Evolutionary conservation across 2,888 invertebrate genomes (phyloP).

Genomic region (Gari tellinella): DNA sequence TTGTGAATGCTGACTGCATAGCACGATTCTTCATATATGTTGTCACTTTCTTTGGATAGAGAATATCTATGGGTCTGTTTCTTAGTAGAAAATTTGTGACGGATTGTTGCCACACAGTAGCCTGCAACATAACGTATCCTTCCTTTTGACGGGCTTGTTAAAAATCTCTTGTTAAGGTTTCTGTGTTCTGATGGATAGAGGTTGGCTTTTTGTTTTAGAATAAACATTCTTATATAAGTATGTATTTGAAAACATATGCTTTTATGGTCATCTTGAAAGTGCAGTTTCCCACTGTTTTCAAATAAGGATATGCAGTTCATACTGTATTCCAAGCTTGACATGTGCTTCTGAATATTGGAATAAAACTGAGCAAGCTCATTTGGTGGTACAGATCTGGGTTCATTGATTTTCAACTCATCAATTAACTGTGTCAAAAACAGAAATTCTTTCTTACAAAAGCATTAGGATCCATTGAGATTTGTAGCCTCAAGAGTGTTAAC

Average conservation of each 20-base stretch:
- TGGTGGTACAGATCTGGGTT: not conserved
- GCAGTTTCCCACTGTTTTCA: constrained; percentile 12
- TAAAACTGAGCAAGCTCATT: constrained; percentile 4
- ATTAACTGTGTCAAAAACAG: constrained; percentile 3
- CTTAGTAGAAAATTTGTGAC: constrained; percentile 6
- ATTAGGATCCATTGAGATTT: too few relatives aligned
- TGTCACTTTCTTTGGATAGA: not conserved
- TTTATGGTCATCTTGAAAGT: constrained; percentile 4
- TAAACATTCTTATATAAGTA: too few relatives aligned
- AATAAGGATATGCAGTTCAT: constrained; percentile 13
- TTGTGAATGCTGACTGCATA: too few relatives aligned
- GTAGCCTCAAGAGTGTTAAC: too few relatives aligned
- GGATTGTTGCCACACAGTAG: constrained; percentile 10
- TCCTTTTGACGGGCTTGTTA: constrained; percentile 6
- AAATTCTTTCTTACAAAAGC: constrained; percentile 9
- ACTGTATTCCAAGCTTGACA: constrained; percentile 9
- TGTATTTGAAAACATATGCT: constrained; percentile 12
- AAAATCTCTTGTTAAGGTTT: not conserved
- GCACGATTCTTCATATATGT: too few relatives aligned
- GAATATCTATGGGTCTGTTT: constrained; percentile 3
- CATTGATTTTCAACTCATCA: not conserved
- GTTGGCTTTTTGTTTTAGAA: too few relatives aligned
- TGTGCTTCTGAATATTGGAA: constrained; percentile 7
- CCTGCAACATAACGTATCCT: constrained; percentile 26
- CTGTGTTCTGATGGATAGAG: not conserved